Conservation (phyloP, 2,888 invertebrate species). For the Ischnus inquisitorius region DNA sequence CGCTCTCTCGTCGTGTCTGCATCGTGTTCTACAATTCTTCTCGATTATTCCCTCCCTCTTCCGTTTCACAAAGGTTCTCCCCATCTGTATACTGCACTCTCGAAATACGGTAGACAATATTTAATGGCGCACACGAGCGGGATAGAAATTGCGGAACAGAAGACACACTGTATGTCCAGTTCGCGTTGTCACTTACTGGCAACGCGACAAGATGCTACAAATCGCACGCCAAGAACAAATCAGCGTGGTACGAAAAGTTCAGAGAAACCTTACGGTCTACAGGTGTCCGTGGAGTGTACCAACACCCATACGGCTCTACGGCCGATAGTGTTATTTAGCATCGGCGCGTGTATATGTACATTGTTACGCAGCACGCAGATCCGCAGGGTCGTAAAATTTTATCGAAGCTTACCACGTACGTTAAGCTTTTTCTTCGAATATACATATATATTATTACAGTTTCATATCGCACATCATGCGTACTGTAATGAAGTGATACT, state of each 20-base stretch:
- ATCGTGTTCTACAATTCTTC: conserved; percentile 6
- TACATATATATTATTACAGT: not conserved
- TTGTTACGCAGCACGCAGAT: not conserved
- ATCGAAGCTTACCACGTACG: conserved; percentile 7
- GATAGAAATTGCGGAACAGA: not conserved
- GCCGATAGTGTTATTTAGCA: not conserved
- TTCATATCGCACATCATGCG: not conserved
- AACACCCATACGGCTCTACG: not conserved
- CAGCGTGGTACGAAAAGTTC: conserved; percentile 22
- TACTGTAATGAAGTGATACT: not conserved
- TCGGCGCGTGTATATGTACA: not conserved
- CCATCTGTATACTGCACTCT: not conserved
- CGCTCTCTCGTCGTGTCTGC: conserved; percentile 18
- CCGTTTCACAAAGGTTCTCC: conserved; percentile 2
- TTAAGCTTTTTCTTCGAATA: conserved; percentile 27
- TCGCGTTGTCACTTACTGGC: conserved; percentile 31
- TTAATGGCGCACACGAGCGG: not conserved
- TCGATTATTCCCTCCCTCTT: conserved; percentile 1
- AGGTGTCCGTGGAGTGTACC: conserved; percentile 17
- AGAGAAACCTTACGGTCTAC: conserved; percentile 38
- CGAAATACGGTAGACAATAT: not conserved
- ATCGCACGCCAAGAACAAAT: conserved; percentile 16
- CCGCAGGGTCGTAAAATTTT: conserved; percentile 18
- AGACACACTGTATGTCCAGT: conserved; percentile 2
- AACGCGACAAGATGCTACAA: conserved; percentile 48